phyloP scores from a whole-genome alignment of 2,797 vertebrate genomes.

The Sparidentex hasta region DNA sequence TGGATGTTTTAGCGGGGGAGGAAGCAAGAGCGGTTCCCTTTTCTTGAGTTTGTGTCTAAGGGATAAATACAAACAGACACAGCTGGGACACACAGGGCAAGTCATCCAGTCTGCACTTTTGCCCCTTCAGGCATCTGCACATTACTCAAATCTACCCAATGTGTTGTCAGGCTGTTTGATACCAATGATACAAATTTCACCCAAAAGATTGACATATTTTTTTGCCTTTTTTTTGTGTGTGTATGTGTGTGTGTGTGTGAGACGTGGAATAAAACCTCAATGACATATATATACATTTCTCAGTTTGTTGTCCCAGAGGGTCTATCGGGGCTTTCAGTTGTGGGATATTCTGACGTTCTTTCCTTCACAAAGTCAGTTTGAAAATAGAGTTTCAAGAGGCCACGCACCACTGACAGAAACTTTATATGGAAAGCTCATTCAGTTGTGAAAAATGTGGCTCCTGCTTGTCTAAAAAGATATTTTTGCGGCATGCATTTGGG shows the following conservation, averaged over 20 bases:
- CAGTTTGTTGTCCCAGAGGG: not conserved
- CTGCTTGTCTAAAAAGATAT: constrained; percentile 16
- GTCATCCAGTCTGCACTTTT: constrained; percentile 39
- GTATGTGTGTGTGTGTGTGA: no score
- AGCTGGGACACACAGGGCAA: constrained; percentile 49
- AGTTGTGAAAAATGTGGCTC: constrained; percentile 30
- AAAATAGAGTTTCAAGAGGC: constrained; percentile 20
- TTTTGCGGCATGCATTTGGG: constrained; percentile 30
- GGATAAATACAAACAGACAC: constrained; percentile 59
- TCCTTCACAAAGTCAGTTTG: not conserved
- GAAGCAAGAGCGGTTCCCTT: constrained; percentile 19
- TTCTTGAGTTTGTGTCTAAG: constrained; percentile 25
- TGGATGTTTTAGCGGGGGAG: constrained; percentile 44
- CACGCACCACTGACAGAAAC: constrained; percentile 1
- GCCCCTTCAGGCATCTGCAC: constrained; percentile 17
- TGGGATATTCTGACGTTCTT: not conserved
- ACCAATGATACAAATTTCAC: not conserved
- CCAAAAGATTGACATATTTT: not conserved
- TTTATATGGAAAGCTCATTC: constrained; percentile 40
- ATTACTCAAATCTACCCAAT: constrained; percentile 25
- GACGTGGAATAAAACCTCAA: constrained; percentile 20
- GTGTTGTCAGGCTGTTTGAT: not conserved
- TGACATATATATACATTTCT: not conserved
- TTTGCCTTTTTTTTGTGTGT: constrained; percentile 8
- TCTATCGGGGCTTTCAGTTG: not conserved